A percentile compares a stretch with the other conserved stretches of the same genome.
phyloP scores from a whole-genome alignment of 2,113 vertebrate species.

The Leptobrachium ailaonicum region DNA sequence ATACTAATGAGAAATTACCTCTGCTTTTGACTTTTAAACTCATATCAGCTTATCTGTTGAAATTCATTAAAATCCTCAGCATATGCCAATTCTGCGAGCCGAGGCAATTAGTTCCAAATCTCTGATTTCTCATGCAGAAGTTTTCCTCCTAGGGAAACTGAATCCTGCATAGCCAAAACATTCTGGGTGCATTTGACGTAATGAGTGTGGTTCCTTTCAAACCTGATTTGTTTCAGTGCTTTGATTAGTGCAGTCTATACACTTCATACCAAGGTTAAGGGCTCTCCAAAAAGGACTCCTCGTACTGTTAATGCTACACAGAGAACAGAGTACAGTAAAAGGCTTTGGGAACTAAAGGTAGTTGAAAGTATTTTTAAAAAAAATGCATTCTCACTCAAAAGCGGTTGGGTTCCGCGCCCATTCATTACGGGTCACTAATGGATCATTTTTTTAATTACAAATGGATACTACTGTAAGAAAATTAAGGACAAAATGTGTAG shows the following conservation, averaged over 20 bases:
- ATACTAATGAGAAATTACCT: conserved; percentile 46
- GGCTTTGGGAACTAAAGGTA: no score
- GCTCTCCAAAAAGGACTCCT: conserved; percentile 25
- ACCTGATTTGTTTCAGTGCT: conserved; percentile 31
- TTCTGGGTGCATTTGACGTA: conserved; percentile 38
- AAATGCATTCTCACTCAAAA: no score
- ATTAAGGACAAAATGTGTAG: no score
- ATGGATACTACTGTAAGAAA: no score
- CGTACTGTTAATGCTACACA: no score
- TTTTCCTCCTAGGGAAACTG: conserved; percentile 28
- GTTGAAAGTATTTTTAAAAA: no score
- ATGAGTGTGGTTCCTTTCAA: conserved; percentile 9
- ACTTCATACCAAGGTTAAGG: conserved; percentile 29
- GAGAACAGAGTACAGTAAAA: no score
- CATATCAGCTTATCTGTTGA: conserved; percentile 39
- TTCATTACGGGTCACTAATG: no score
- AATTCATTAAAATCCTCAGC: conserved; percentile 39
- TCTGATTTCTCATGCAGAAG: conserved; percentile 32
- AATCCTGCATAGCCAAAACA: conserved; percentile 2
- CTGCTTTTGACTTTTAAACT: conserved; percentile 35
- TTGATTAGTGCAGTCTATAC: conserved; percentile 21
- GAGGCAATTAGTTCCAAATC: conserved; percentile 32
- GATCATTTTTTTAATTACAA: no score
- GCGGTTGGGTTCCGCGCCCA: no score
- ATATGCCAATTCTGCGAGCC: conserved; percentile 40